phyloP scores from a whole-genome alignment of 2,888 invertebrate genomes.

The Tromatobia lineatoria region DNA sequence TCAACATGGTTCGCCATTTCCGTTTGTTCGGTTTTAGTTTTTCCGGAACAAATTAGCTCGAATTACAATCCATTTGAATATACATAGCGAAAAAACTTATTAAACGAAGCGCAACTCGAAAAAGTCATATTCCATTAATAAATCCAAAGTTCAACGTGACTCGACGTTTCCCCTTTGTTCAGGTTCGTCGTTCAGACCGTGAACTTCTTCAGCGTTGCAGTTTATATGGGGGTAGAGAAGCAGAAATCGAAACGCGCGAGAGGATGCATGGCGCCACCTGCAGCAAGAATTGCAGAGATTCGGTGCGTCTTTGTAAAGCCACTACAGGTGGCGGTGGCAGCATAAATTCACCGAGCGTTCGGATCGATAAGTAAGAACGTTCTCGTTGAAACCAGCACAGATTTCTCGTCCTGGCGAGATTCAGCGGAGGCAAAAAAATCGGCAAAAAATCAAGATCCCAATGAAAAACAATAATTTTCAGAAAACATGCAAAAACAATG shows the following conservation, averaged over 20 bases:
- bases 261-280: constrained; percentile 70
- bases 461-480: background rate
- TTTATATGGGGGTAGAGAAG: background rate
- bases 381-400: constrained; percentile 43
- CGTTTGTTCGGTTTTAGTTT: background rate
- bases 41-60: background rate
- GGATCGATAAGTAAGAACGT: constrained; percentile 66
- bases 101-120: background rate
- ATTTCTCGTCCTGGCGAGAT: background rate
- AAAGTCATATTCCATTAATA: constrained; percentile 6
- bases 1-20: background rate
- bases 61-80: background rate
- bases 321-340: constrained; percentile 72
- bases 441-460: background rate
- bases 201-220: constrained; percentile 11
- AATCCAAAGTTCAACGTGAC: constrained; percentile 20
- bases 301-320: constrained; percentile 64
- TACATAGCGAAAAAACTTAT: background rate
- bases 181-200: constrained; percentile 3
- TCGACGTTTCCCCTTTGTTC: constrained; percentile 9
- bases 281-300: constrained; percentile 60
- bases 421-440: background rate
- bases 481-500: background rate
- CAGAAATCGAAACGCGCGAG: constrained; percentile 18
- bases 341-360: constrained; percentile 59